Percentiles rank a stretch among this genome's conserved stretches.
phyloP scores from a whole-genome alignment of 2,113 vertebrate genomes.

The Dromiciops gliroides region DNA sequence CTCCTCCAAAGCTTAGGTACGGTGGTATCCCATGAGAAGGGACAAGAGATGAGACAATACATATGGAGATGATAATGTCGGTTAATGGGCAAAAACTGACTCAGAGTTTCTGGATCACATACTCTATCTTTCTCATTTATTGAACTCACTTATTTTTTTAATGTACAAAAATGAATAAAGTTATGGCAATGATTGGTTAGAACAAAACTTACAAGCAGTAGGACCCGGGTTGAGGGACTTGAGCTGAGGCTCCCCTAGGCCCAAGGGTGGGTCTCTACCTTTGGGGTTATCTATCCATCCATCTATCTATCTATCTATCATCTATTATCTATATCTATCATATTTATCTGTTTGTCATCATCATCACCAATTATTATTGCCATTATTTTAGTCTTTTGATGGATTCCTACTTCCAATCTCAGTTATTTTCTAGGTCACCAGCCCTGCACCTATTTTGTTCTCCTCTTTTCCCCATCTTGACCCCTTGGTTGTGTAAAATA shows the following conservation, averaged over 20 bases:
- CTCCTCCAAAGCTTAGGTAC: background rate
- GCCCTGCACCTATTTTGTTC: background rate
- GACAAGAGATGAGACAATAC: background rate
- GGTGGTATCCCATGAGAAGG: background rate
- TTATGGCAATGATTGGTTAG: background rate
- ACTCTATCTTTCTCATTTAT: background rate
- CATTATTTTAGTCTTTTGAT: background rate
- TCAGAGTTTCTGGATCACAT: background rate
- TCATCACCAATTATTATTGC: background rate
- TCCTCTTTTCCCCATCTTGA: background rate
- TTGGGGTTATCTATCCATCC: too few relatives aligned
- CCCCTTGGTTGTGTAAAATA: background rate
- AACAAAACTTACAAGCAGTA: background rate
- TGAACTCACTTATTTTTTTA: background rate
- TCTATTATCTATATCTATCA: too few relatives aligned
- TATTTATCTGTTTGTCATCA: too few relatives aligned
- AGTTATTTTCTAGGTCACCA: too few relatives aligned
- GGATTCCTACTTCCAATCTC: too few relatives aligned
- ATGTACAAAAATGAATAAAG: background rate
- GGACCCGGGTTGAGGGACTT: background rate
- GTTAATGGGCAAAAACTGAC: background rate
- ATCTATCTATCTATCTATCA: too few relatives aligned
- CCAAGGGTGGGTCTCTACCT: background rate
- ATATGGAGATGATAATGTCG: background rate
- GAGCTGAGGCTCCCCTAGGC: background rate